Conservation (phyloP, 1,140 invertebrate genomes). For the Zaprionus vittiger region DNA sequence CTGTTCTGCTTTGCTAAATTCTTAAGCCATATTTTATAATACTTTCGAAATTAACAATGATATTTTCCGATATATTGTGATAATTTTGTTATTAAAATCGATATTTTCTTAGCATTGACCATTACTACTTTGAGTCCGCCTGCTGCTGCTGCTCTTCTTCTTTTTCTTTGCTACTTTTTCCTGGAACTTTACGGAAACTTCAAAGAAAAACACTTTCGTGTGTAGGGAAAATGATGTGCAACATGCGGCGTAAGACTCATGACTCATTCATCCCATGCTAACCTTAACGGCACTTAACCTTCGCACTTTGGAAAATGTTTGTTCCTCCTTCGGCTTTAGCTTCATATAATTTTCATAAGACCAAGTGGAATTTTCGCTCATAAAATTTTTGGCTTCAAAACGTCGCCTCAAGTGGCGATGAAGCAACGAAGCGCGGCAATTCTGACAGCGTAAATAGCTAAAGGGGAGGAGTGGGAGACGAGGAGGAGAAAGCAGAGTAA, state of each 20-base stretch:
- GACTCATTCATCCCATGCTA: constrained; percentile 52
- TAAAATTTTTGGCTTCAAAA: constrained; percentile 41
- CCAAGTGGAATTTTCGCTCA: constrained; percentile 67
- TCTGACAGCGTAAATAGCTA: background rate
- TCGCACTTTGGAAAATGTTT: constrained; percentile 50
- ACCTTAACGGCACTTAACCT: constrained; percentile 72
- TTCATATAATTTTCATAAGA: constrained; percentile 75
- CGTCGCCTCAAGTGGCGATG: constrained; percentile 53
- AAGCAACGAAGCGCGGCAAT: constrained; percentile 39
- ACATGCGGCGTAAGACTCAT: constrained; percentile 50
- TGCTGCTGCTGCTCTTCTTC: background rate
- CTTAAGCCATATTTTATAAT: too few species aligned
- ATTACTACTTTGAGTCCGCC: too few species aligned
- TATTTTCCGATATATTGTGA: background rate
- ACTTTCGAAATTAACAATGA: too few species aligned
- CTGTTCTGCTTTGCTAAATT: too few species aligned
- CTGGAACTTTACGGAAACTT: constrained; percentile 24
- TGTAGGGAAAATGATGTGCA: constrained; percentile 56
- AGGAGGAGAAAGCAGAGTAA: background rate
- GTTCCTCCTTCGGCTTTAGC: constrained; percentile 40
- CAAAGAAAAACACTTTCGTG: constrained; percentile 26
- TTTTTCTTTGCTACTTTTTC: background rate
- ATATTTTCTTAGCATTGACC: background rate
- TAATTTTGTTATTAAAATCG: background rate
- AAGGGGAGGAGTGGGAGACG: background rate